Percentiles rank a stretch among this genome's conserved stretches.
These are phyloP conservation scores for Diprion similis DNA, from an alignment of 1,140 invertebrate species.

Conservation along the genomic window DNA sequence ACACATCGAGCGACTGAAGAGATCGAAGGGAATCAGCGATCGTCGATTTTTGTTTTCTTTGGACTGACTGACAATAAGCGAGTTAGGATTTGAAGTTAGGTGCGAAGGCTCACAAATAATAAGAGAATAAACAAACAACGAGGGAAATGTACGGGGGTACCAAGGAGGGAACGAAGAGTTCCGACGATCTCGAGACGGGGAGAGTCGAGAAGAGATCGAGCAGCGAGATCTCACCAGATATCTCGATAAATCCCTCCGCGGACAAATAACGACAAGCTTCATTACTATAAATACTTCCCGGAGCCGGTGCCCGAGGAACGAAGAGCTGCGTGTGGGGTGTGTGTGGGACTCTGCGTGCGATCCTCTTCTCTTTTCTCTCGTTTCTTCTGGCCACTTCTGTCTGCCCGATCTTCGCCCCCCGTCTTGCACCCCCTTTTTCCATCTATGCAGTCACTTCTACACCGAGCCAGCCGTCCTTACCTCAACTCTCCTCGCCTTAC, in stretches of 20 bases:
- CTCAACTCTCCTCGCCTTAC: no score
- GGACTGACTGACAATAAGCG: no score
- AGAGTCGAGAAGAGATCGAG: slow-evolving; percentile 39
- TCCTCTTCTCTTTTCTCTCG: slow-evolving; percentile 29
- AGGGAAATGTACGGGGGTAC: background rate
- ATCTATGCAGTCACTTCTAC: background rate
- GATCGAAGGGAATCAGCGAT: no score
- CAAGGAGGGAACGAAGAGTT: background rate
- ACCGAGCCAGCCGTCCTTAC: no score
- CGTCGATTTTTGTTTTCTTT: no score
- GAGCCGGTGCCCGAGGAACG: background rate
- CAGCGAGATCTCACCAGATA: slow-evolving; percentile 54
- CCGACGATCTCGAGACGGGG: background rate
- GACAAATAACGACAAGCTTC: slow-evolving; percentile 62
- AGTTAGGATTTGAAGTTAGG: no score
- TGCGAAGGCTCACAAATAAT: no score
- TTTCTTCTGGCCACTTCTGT: slow-evolving; percentile 29
- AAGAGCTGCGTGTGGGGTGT: background rate
- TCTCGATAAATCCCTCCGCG: slow-evolving; percentile 58
- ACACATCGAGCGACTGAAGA: no score
- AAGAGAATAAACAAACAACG: no score
- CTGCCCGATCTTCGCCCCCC: slow-evolving; percentile 33
- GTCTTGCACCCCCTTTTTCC: slow-evolving; percentile 29
- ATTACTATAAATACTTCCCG: slow-evolving; percentile 56
- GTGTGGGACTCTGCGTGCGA: slow-evolving; percentile 24